Conservation (phyloP, 2,888 invertebrate genomes). For the Aporophyla nigra region DNA sequence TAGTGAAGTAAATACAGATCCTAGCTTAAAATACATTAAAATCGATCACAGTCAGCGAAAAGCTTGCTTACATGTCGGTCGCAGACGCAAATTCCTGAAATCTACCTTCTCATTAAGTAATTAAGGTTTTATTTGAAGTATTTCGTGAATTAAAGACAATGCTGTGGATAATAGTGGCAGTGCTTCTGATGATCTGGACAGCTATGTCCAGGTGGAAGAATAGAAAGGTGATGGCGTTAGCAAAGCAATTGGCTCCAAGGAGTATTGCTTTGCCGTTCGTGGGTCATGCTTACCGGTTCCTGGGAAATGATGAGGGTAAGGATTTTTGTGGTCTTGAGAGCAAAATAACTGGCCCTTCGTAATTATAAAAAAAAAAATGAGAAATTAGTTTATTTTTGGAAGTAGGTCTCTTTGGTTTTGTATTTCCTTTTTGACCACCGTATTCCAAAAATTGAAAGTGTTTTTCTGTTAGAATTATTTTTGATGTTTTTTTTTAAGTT, state of each 20-base stretch:
- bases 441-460: too few species aligned
- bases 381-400: too few species aligned
- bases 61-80: conserved; percentile 9
- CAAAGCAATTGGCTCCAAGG: conserved; percentile 50
- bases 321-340: background rate
- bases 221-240: conserved; percentile 56
- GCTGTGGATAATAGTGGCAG: conserved; percentile 39
- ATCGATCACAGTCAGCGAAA: conserved; percentile 15
- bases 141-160: conserved; percentile 14
- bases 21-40: background rate
- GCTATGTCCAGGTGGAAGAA: conserved; percentile 57
- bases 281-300: conserved; percentile 67
- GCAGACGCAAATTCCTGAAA: background rate
- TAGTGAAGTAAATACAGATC: background rate
- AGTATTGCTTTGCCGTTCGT: conserved; percentile 59
- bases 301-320: conserved; percentile 68
- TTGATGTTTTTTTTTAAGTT: too few species aligned
- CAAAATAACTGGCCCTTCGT: background rate
- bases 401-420: too few species aligned
- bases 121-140: background rate
- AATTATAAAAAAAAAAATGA: background rate
- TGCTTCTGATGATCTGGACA: conserved; percentile 53
- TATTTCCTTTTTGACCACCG: too few species aligned
- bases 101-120: background rate
- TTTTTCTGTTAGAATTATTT: too few species aligned